These are phyloP conservation scores for Entosphenus tridentatus DNA, from an alignment of 2,113 vertebrate genomes.

Conservation along the genomic window DNA sequence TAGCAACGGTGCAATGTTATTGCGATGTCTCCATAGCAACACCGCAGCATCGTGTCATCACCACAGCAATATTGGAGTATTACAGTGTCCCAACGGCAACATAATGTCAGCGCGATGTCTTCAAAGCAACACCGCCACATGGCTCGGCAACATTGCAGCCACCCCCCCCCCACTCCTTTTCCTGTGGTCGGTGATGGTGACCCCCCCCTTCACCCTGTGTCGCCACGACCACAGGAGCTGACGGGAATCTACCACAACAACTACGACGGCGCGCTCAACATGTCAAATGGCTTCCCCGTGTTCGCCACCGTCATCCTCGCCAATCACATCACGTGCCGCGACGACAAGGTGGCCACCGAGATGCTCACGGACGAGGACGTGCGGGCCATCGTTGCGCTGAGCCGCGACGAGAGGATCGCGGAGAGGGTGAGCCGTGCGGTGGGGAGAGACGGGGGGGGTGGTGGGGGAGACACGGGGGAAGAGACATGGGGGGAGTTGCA, in stretches of 20 bases:
- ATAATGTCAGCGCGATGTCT: too few relatives aligned
- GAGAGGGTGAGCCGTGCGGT: slow-evolving; percentile 38
- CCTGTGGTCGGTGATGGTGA: not conserved
- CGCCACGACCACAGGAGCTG: slow-evolving; percentile 34
- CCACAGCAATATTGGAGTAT: too few relatives aligned
- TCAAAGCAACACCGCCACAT: too few relatives aligned
- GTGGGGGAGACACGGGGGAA: too few relatives aligned
- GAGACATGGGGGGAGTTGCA: too few relatives aligned
- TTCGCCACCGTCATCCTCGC: slow-evolving; percentile 87
- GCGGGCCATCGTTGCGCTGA: slow-evolving; percentile 53
- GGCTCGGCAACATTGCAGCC: not conserved
- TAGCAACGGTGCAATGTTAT: too few relatives aligned
- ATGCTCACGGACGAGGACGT: slow-evolving; percentile 87
- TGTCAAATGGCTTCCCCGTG: slow-evolving; percentile 69
- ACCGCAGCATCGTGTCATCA: too few relatives aligned
- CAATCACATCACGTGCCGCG: slow-evolving; percentile 63
- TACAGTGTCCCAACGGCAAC: too few relatives aligned
- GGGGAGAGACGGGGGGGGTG: not conserved
- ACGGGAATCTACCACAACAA: slow-evolving; percentile 96
- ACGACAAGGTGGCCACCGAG: slow-evolving; percentile 50
- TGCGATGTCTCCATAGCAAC: too few relatives aligned
- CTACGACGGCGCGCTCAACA: slow-evolving; percentile 85
- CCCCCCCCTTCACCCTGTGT: slow-evolving; percentile 1
- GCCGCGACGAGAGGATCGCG: slow-evolving; percentile 72
- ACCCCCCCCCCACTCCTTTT: not conserved